Conservation (phyloP, 2,888 invertebrate species). For the Uropetala carovei region DNA sequence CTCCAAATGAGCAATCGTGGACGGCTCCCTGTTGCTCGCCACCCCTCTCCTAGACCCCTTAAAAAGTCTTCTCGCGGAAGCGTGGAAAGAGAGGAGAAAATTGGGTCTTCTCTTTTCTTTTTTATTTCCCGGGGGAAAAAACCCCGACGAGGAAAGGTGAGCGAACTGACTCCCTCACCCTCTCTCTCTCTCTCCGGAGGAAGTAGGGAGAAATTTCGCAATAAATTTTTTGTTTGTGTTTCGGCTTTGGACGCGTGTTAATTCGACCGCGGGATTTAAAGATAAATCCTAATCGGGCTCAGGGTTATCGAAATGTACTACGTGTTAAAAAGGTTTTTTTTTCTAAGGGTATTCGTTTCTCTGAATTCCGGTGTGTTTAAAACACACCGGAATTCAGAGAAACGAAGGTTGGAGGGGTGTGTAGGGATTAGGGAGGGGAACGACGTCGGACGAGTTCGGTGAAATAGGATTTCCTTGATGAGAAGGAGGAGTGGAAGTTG, state of each 20-base stretch:
- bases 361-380: too few relatives aligned
- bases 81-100: neutral
- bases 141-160: neutral
- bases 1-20: slow-evolving; percentile 34
- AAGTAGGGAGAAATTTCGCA: neutral
- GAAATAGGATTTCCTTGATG: neutral
- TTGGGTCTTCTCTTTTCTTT: neutral
- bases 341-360: too few relatives aligned
- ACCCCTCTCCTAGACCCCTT: neutral
- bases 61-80: neutral
- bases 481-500: neutral
- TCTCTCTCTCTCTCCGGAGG: neutral
- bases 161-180: too few relatives aligned
- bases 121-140: neutral
- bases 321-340: too few relatives aligned
- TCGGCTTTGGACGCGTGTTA: too few relatives aligned
- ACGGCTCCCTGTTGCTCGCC: neutral
- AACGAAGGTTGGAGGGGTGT: too few relatives aligned
- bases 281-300: too few relatives aligned
- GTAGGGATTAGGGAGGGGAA: too few relatives aligned
- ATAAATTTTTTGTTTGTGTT: too few relatives aligned
- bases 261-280: too few relatives aligned
- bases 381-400: too few relatives aligned
- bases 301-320: too few relatives aligned
- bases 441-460: neutral